phyloP scores from a whole-genome alignment of 2,888 invertebrate species.

The Chrysopilus asiliformis region DNA sequence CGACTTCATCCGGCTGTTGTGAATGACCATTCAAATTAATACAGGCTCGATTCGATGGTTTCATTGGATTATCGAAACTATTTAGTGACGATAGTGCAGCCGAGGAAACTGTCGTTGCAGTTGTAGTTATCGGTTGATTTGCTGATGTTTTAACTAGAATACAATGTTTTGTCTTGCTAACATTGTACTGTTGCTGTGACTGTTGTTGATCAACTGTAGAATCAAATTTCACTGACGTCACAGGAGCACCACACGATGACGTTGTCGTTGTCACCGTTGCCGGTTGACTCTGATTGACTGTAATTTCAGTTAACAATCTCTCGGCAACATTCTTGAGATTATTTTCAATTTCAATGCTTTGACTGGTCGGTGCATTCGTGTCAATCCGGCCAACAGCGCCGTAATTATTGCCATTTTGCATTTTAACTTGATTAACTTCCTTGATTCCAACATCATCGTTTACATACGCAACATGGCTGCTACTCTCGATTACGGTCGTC shows the following conservation, averaged over 20 bases:
- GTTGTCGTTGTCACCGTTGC: not conserved
- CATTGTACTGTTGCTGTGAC: conserved; percentile 1
- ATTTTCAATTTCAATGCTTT: conserved; percentile 32
- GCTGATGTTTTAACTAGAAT: conserved; percentile 11
- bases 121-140: conserved; percentile 5
- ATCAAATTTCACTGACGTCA: too few species aligned
- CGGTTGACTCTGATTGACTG: conserved; percentile 24
- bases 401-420: conserved; percentile 10
- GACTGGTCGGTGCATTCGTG: conserved; percentile 22
- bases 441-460: not conserved
- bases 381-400: too few species aligned
- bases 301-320: conserved; percentile 33
- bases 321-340: conserved; percentile 34
- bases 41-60: not conserved
- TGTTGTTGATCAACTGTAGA: too few species aligned
- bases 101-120: not conserved
- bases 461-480: not conserved
- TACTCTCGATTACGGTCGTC: conserved; percentile 5
- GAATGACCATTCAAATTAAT: conserved; percentile 12
- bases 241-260: too few species aligned
- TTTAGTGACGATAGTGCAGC: not conserved
- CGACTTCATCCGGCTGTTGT: conserved; percentile 15
- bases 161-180: conserved; percentile 11
- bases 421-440: not conserved
- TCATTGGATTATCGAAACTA: not conserved